Base-by-base conservation (phyloP, 2,113 vertebrate species). In the Tetraodon nigroviridis region DNA sequence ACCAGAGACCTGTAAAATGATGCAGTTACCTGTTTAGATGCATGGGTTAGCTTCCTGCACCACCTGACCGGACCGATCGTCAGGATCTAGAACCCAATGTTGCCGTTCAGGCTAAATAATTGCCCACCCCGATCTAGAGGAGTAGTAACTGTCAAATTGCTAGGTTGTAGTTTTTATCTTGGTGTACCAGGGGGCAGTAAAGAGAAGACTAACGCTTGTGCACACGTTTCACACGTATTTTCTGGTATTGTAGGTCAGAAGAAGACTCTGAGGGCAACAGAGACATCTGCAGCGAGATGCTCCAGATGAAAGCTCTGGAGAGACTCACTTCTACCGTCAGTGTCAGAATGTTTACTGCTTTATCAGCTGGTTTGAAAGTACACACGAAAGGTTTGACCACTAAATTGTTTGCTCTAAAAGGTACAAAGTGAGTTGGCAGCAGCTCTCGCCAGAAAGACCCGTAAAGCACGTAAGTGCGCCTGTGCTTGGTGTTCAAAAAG, bases 401-500 rank as follows among this genome's bases (percentile, higher is more conserved):
- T 64, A 3, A 46, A 19, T 6, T 24, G 17, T 29, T 63, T 64
- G 55, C 75, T 24, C 56, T 59, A 66, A 61, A 74, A 99, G 96
- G 93, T 99, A 69, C 96, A 98, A 88, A 93, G 90, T 79, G 96
- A 98, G 77, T 84, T 98, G 61, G 96, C 93, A 17, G 93, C 94
- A 71, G 94, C 95, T 71, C 93, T 99, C 58, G 95, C 96, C 53
- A 85, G 94, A 82, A 99, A 97, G 90, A 94, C 94, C 63, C 92
- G 92, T 77, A 97, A 96, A 79, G 93, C 94, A 84, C 91, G 96
- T 98, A 79, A 94, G 95, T 94, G 57, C 45, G 24, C 16, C 11
- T 58, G 4, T 37, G 2, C 10, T 5, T 5, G n/a, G 32, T 29
- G 45, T 67, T 40, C 12, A 44, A 2, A 40, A 37, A 49, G 6